Evolutionary conservation across 2,888 invertebrate genomes (phyloP), one percentile per base, ranked within the genome.

Genomic region (Drosophila borealis): DNA sequence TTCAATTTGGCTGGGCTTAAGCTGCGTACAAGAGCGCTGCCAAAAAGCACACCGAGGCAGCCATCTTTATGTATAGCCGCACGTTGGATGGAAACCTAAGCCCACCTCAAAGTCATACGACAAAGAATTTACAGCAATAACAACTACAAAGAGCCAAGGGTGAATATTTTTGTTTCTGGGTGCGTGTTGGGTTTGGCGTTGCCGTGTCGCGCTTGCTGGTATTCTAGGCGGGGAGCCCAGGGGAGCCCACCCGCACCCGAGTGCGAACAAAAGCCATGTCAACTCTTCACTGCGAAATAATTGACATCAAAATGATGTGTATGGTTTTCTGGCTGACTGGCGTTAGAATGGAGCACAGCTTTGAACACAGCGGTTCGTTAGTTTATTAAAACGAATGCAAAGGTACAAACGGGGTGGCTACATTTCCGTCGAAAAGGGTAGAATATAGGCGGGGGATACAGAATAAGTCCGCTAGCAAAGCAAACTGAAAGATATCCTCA

Each of bases 271-370:
- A 72, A 57, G 51, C 21, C 60, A 55, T 63, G 69, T 69, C 63
- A 65, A 64, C 62, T 66, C 62, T 54, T 74, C 61, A 60, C 49
- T 49, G 36, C 59, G 67, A 83, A 86, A 75, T 83, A 86, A 82
- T 82, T 80, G 81, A 86, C 75, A 75, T 71, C 72, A 64, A 70
- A 74, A 77, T 80, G 62, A 68, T 80, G 69, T 62, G 48, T 25
- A 46, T 36, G 51, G 50, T 25, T 57, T 53, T 46, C 60, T 62
- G 65, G 46, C 21, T 44, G 39, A 57, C 70, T 64, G 63, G 10
- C 37, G n/a, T 14, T 53, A 60, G 54, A 33, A 50, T 42, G n/a
- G 44, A 39, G 45, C 53, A 46, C 54, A 45, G 57, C 72, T 37
- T 62, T 57, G 39, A 55, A 42, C 61, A 36, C 36, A 55, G 63